A percentile compares a stretch with the other conserved stretches of the same genome.
phyloP scores from a whole-genome alignment of 37 sponge, comb jelly and placozoan genomes.

The Spongilla lacustris region DNA sequence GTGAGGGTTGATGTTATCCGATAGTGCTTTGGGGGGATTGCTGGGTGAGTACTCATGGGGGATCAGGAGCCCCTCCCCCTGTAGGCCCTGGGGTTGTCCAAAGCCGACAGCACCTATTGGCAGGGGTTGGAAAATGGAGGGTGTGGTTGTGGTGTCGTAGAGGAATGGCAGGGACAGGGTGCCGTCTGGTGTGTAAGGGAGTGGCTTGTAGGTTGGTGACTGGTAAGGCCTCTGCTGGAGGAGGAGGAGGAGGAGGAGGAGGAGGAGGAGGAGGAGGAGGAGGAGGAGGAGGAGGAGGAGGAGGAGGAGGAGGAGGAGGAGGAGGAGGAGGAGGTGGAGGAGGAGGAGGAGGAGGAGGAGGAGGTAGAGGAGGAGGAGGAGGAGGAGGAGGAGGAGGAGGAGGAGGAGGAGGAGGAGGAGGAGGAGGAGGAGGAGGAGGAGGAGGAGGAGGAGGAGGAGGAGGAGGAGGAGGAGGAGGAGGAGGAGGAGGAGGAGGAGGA shows the following conservation, averaged over 20 bases:
- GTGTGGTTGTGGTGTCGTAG: neutral
- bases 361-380: constrained; percentile 11
- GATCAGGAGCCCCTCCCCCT: neutral
- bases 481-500: constrained; percentile 17
- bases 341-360: constrained; percentile 21
- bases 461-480: constrained; percentile 21
- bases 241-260: constrained; percentile 16
- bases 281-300: constrained; percentile 19
- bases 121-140: neutral
- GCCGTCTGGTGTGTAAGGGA: too few species aligned
- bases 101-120: neutral
- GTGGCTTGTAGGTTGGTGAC: neutral
- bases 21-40: neutral
- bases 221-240: neutral
- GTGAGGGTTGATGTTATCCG: neutral
- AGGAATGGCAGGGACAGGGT: neutral
- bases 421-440: constrained; percentile 23
- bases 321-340: constrained; percentile 17
- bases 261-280: constrained; percentile 19
- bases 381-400: constrained; percentile 21
- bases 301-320: constrained; percentile 8
- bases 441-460: constrained; percentile 21
- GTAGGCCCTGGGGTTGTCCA: neutral
- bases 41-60: neutral
- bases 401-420: constrained; percentile 21